Evolutionary conservation across 1,140 invertebrate species (phyloP).

Genomic region (Bactericera cockerelli): DNA sequence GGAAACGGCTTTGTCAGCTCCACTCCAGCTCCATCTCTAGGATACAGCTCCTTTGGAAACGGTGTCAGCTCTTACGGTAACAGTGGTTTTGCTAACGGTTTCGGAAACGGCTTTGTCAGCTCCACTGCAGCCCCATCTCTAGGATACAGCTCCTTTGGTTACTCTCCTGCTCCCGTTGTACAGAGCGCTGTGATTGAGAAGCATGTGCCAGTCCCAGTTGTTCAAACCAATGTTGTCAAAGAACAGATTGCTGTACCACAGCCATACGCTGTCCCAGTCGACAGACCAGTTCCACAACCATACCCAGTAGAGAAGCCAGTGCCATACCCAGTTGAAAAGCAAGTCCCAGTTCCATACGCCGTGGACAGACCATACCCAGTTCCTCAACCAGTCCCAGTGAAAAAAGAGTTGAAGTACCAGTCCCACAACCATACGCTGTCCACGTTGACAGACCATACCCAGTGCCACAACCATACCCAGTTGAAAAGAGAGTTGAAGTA

Average conservation of each 20-base stretch:
- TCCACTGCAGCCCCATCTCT: background rate
- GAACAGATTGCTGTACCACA: background rate
- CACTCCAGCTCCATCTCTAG: background rate
- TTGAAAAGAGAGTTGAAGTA: constrained; percentile 15
- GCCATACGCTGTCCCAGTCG: constrained; percentile 34
- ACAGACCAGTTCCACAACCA: constrained; percentile 40
- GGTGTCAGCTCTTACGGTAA: background rate
- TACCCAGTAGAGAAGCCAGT: constrained; percentile 51
- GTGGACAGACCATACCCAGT: constrained; percentile 53
- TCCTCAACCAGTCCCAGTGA: constrained; percentile 44
- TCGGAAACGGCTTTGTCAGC: background rate
- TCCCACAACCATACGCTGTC: constrained; percentile 17
- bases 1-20: background rate
- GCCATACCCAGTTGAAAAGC: constrained; percentile 44
- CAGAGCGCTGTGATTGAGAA: background rate
- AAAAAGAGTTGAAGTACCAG: constrained; percentile 36
- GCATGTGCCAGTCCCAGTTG: constrained; percentile 2
- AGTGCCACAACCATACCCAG: constrained; percentile 40
- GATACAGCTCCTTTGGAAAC: background rate
- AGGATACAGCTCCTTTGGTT: background rate
- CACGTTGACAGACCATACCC: constrained; percentile 49
- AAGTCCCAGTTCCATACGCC: constrained; percentile 31
- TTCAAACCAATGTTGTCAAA: constrained; percentile 4
- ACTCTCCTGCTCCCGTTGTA: background rate
- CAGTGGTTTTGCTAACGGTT: no score